Conservation (phyloP, 2,113 vertebrate genomes). For the Trematocara variabile region DNA sequence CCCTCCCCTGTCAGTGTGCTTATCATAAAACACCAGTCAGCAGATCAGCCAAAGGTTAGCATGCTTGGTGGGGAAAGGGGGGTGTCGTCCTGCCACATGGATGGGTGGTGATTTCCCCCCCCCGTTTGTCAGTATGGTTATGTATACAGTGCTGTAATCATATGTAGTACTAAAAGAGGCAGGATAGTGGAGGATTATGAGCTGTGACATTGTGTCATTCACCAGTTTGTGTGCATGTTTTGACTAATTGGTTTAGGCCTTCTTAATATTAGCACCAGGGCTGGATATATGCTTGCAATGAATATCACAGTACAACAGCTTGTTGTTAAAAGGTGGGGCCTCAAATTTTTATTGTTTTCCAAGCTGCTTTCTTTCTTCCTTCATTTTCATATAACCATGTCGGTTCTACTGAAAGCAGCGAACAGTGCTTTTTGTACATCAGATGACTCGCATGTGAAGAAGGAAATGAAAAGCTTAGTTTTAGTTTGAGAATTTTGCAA, state of each 20-base stretch:
- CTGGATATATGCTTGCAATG: background rate
- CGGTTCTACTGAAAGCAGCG: background rate
- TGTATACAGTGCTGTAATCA: background rate
- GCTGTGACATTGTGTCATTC: background rate
- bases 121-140: background rate
- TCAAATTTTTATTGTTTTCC: background rate
- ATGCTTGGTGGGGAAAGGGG: background rate
- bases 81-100: constrained; percentile 17
- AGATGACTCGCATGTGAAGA: background rate
- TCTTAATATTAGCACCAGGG: background rate
- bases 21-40: constrained; percentile 50
- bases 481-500: background rate
- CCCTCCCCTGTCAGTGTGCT: constrained; percentile 42
- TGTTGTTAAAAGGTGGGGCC: background rate
- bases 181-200: background rate
- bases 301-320: background rate
- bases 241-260: background rate
- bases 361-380: background rate
- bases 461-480: background rate
- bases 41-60: constrained; percentile 27
- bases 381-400: background rate
- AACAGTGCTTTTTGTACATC: fast-evolving
- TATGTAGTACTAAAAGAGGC: background rate
- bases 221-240: background rate
- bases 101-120: constrained; percentile 10